phyloP scores from a whole-genome alignment of 2,888 invertebrate genomes.

The Diaprepes abbreviatus region DNA sequence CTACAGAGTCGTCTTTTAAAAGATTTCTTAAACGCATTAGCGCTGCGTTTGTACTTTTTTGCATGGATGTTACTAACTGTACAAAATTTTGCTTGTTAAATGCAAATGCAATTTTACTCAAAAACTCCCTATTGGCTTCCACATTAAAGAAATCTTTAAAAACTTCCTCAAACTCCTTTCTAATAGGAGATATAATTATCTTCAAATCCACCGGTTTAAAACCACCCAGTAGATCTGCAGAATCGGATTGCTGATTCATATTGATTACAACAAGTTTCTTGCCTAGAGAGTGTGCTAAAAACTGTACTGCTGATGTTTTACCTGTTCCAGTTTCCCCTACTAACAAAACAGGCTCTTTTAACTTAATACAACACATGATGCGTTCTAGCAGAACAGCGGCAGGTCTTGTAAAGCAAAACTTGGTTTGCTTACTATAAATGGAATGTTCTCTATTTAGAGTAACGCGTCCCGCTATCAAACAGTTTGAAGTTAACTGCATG shows the following conservation, averaged over 20 bases:
- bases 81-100: slow-evolving; percentile 81
- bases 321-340: slow-evolving; percentile 99
- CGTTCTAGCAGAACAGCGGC: slow-evolving; percentile 88
- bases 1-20: slow-evolving; percentile 41
- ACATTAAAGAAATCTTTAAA: slow-evolving; percentile 84
- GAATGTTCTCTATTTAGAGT: slow-evolving; percentile 63
- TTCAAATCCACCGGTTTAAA: slow-evolving; percentile 96
- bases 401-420: slow-evolving; percentile 87
- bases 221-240: slow-evolving; percentile 95
- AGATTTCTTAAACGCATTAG: slow-evolving; percentile 68
- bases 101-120: slow-evolving; percentile 83
- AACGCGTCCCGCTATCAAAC: slow-evolving; percentile 81
- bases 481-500: slow-evolving; percentile 72
- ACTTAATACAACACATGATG: slow-evolving; percentile 85
- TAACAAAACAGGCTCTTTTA: slow-evolving; percentile 90
- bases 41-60: slow-evolving; percentile 79
- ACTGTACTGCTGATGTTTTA: slow-evolving; percentile 96
- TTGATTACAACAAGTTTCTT: slow-evolving; percentile 94
- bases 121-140: slow-evolving; percentile 85
- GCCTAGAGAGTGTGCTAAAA: slow-evolving; percentile 86
- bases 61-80: slow-evolving; percentile 82
- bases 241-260: slow-evolving; percentile 99
- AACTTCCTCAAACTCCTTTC: slow-evolving; percentile 74
- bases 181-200: slow-evolving; percentile 84
- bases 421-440: slow-evolving; percentile 60